These are phyloP conservation scores for Imbricaverruca yamaguchii DNA, from an alignment of 2,888 invertebrate genomes.

Conservation along the genomic window DNA sequence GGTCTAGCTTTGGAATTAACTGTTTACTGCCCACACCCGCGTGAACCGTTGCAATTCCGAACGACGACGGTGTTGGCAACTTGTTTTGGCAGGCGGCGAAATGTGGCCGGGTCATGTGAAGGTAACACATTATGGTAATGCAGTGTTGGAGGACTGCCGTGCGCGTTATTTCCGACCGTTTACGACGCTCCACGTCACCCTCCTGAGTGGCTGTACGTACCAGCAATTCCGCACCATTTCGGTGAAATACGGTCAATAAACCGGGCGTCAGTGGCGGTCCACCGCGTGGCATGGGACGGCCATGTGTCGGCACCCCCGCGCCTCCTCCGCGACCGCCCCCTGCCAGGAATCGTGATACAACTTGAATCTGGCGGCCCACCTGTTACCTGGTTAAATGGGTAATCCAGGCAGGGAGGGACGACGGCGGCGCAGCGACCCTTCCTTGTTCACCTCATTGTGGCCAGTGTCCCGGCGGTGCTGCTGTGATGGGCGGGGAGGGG, in stretches of 20 bases:
- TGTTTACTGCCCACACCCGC: too few relatives aligned
- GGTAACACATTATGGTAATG: not conserved
- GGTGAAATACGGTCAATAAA: not conserved
- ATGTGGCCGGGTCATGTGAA: not conserved
- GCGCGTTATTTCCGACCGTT: not conserved
- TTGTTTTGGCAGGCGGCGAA: not conserved
- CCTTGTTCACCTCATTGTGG: not conserved
- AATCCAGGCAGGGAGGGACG: too few relatives aligned
- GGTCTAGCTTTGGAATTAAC: too few relatives aligned
- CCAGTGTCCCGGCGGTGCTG: not conserved
- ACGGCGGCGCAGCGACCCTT: not conserved
- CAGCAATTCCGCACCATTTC: not conserved
- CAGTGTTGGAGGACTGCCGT: not conserved
- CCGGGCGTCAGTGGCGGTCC: not conserved
- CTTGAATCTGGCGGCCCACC: not conserved
- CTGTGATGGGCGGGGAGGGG: not conserved
- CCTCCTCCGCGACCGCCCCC: too few relatives aligned
- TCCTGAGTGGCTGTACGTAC: not conserved
- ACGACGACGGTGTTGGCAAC: not conserved
- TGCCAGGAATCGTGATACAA: not conserved
- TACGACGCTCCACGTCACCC: not conserved
- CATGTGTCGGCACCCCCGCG: too few relatives aligned
- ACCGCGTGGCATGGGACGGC: too few relatives aligned
- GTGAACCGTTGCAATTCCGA: not conserved
- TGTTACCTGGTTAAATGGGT: not conserved